Conservation (phyloP, 2,113 vertebrate species). For the Callorhinus ursinus region DNA sequence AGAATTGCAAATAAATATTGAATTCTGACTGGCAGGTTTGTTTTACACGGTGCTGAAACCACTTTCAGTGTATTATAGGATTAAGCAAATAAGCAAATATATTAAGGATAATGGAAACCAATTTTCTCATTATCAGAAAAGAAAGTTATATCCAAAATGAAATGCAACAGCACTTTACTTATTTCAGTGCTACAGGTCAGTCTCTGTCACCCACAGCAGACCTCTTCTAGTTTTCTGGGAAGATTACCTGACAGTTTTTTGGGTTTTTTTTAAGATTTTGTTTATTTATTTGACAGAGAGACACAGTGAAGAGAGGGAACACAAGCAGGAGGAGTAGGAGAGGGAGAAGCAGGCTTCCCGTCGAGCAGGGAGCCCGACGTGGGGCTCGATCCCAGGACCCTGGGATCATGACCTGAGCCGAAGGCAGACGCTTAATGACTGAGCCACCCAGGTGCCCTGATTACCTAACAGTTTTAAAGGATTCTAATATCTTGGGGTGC, state of each 20-base stretch:
- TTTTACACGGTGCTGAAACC: background rate
- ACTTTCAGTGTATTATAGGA: background rate
- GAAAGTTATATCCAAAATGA: background rate
- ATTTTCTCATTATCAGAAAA: background rate
- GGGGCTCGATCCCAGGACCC: no score
- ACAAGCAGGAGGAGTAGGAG: no score
- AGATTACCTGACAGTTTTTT: background rate
- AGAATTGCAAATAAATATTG: background rate
- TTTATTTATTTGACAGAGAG: no score
- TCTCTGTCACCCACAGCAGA: background rate
- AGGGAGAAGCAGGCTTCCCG: no score
- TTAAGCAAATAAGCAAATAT: no score
- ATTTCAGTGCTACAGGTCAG: background rate
- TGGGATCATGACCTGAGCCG: no score
- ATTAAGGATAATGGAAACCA: background rate
- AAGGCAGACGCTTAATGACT: no score
- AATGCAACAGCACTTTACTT: background rate
- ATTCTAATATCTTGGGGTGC: background rate
- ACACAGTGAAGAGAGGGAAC: no score
- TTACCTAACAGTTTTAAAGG: background rate
- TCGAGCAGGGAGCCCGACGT: no score
- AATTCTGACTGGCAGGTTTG: background rate
- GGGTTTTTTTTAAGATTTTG: no score
- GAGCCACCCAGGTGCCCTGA: no score
- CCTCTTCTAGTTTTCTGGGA: background rate